Evolutionary conservation across 1,140 invertebrate genomes (phyloP).

Genomic region (Magallana ariakensis): DNA sequence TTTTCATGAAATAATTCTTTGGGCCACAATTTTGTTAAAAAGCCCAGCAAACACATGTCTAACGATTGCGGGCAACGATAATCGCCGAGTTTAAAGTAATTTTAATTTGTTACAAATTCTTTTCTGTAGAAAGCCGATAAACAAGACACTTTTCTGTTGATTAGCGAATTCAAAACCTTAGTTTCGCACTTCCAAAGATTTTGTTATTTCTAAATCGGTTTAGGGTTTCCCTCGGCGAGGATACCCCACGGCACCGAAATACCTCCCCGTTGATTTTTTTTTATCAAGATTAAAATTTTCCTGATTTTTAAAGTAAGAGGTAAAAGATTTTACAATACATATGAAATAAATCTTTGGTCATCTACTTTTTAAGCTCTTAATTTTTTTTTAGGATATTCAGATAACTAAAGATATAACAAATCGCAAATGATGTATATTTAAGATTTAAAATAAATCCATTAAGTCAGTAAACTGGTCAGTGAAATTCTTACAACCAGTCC

Average conservation of each 20-base stretch:
- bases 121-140: slow-evolving; percentile 16
- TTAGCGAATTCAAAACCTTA: background rate
- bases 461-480: too few species aligned
- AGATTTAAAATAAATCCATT: too few species aligned
- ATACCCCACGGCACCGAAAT: background rate
- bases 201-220: slow-evolving; percentile 13
- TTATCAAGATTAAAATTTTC: background rate
- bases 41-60: background rate
- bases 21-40: slow-evolving; percentile 11
- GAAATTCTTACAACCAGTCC: too few species aligned
- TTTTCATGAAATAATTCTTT: slow-evolving; percentile 24
- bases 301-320: background rate
- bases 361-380: too few species aligned
- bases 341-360: too few species aligned
- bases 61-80: background rate
- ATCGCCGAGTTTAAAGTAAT: background rate
- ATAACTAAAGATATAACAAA: too few species aligned
- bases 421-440: too few species aligned
- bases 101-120: slow-evolving; percentile 15
- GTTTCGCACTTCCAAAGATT: slow-evolving; percentile 20
- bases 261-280: slow-evolving; percentile 17
- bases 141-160: background rate
- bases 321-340: too few species aligned
- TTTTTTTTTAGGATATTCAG: too few species aligned
- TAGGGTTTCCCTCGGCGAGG: background rate